Evolutionary conservation across 2,797 vertebrate species (phyloP), one percentile per base, ranked within the genome.

Genomic region (Echiichthys vipera): DNA sequence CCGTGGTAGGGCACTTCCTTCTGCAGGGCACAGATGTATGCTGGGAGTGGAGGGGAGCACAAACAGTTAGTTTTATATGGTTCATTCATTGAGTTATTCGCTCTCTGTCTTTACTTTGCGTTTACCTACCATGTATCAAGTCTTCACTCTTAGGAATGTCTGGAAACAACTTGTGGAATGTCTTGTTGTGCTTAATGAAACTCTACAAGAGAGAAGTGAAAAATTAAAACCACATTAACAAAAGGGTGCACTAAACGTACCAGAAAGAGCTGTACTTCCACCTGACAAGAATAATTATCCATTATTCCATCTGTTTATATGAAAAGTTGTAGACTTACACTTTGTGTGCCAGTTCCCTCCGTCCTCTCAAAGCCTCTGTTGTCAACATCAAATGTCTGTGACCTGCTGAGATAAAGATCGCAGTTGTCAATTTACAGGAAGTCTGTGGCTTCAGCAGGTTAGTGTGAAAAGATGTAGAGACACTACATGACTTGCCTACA

Each of bases 21-120:
- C 84, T 96, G 96, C 88, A 97, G 94, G 54, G 97, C 95, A 15
- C 97, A 97, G 32, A 96, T 88, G 89, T 96, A 96, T 25, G 95
- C 96, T 96, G 76, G 54, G 45, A 65, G 12, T 63, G 17, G 8
- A 71, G 18, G 27, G 15, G 13, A 18, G 13, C 12, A 49, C 18
- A 25, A 13, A 25, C 4, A 27, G 2, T 59, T 32, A 69, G 40
- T 55, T 65, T 36, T 1, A 76, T 13, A 42, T 2, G 8, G 15
- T 20, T n/a, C 0, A 3, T 13, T 45, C 0, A 66, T n/a, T 7
- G 2, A 27, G 8, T 17, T 5, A 3, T 7, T 42, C 0, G 1
- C n/a, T 29, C 3, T 43, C 11, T 24, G 0, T 10, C 32, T 54
- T 0, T 0, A 7, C 51, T 34, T 4, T 5, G 1, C 0, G 0